Base-by-base conservation (phyloP, 1,140 invertebrate species). In the Pogonomyrmex californicus region DNA sequence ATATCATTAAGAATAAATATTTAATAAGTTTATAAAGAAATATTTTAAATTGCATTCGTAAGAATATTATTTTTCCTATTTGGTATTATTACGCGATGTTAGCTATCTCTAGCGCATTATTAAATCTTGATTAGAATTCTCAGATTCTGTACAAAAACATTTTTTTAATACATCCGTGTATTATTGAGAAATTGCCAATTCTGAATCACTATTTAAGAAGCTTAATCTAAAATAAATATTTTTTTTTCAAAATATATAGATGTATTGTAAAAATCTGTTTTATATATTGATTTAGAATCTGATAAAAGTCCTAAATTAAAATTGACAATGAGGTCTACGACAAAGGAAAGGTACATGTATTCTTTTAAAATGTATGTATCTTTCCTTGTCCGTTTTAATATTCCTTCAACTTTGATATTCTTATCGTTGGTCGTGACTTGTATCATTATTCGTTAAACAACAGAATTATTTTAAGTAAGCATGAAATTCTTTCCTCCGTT, bases 361-460 rank as follows among this genome's bases (percentile, higher is more conserved):
- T 30, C 65, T 68, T 47, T 68, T 12, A 23, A 30, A 47, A 38
- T 49, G 30, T 54, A 33, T n/a, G 4, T 41, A 60, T 66, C 51
- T 30, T 54, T 51, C 23, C 12, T 56, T 5, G 2, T 7, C 2
- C 10, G 33, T 66, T 54, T 23, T 23, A 70, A 33, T 70, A 70
- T 70, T 54, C 36, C 62, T 44, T 10, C 44, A n/a, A 62, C n/a
- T 49, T 49, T 44, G 51, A 70, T 23, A 30, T 44, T 44, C 14
- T 56, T 56, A 70, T 77, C 75, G 30, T n/a, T 62, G 23, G 33
- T 56, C 47, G 36, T 70, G 78, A 56, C 36, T 51, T 17, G 38
- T 62, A 14, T 36, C 38, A 10, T 51, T 81, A n/a, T 56, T 70
- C 2, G 23, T 44, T 30, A 56, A 79, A 70, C 14, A 30, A 76